phyloP scores from a whole-genome alignment of 2,113 vertebrate genomes.

The Anas platyrhynchos region DNA sequence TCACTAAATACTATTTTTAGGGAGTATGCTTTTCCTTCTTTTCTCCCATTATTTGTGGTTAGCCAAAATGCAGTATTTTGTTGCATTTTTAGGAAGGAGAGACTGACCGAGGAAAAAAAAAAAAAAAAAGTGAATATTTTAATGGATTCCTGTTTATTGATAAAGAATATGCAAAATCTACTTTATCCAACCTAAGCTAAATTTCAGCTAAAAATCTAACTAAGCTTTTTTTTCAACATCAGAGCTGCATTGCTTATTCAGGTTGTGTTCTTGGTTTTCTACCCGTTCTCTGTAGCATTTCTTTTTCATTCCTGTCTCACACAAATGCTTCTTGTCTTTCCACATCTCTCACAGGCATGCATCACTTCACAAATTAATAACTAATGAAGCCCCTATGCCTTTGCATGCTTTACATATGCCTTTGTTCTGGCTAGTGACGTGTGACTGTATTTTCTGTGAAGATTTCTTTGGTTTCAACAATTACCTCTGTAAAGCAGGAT shows the following conservation, averaged over 20 bases:
- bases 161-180: background rate
- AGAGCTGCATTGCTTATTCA: background rate
- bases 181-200: background rate
- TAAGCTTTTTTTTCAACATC: background rate
- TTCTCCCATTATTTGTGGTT: background rate
- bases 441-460: background rate
- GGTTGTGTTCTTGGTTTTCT: background rate
- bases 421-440: background rate
- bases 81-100: background rate
- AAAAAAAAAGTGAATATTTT: background rate
- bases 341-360: background rate
- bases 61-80: background rate
- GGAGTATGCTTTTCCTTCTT: background rate
- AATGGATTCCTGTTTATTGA: background rate
- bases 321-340: background rate
- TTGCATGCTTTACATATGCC: background rate
- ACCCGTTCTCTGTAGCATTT: background rate
- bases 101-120: too few species aligned
- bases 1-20: background rate
- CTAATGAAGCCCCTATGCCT: background rate
- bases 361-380: constrained; percentile 20
- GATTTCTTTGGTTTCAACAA: background rate
- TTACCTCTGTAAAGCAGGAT: background rate
- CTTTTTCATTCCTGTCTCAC: background rate
- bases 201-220: background rate